A percentile compares a stretch with the other conserved stretches of the same genome.
phyloP scores from a whole-genome alignment of 2,797 vertebrate species.

The Sphaeramia orbicularis region DNA sequence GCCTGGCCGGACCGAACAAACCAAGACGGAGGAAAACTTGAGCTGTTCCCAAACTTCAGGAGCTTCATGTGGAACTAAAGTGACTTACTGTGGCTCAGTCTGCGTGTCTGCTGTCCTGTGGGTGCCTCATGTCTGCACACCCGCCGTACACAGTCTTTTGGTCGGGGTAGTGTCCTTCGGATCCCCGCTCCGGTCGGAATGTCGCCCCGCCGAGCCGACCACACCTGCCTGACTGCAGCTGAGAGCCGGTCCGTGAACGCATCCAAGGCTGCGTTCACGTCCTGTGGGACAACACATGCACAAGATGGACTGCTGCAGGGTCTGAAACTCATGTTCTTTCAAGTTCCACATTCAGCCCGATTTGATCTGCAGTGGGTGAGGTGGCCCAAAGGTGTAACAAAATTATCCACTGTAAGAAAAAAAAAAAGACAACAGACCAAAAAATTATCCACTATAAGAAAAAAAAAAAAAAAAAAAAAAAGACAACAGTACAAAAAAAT shows the following conservation, averaged over 20 bases:
- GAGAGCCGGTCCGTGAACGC: constrained; percentile 69
- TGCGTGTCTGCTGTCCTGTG: not conserved
- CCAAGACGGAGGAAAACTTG: constrained; percentile 49
- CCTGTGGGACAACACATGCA: too few relatives aligned
- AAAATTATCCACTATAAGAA: too few relatives aligned
- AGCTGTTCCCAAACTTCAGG: too few relatives aligned
- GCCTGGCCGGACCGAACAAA: constrained; percentile 33
- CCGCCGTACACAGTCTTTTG: not conserved
- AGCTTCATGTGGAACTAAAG: not conserved
- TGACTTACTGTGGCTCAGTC: constrained; percentile 23
- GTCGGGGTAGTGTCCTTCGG: constrained; percentile 36
- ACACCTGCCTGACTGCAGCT: constrained; percentile 79
- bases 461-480: too few relatives aligned
- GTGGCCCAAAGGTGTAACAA: too few relatives aligned
- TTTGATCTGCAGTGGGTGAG: too few relatives aligned
- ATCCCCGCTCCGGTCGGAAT: constrained; percentile 34
- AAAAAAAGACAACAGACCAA: too few relatives aligned
- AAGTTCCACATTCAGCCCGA: too few relatives aligned
- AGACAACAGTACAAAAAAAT: too few relatives aligned
- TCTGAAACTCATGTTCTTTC: too few relatives aligned
- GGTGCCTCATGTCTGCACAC: not conserved
- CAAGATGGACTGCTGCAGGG: too few relatives aligned
- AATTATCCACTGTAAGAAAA: too few relatives aligned
- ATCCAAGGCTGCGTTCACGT: constrained; percentile 62
- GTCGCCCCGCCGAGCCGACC: constrained; percentile 65